phyloP scores from a whole-genome alignment of 2,797 vertebrate genomes.

The Micromesistius poutassou region DNA sequence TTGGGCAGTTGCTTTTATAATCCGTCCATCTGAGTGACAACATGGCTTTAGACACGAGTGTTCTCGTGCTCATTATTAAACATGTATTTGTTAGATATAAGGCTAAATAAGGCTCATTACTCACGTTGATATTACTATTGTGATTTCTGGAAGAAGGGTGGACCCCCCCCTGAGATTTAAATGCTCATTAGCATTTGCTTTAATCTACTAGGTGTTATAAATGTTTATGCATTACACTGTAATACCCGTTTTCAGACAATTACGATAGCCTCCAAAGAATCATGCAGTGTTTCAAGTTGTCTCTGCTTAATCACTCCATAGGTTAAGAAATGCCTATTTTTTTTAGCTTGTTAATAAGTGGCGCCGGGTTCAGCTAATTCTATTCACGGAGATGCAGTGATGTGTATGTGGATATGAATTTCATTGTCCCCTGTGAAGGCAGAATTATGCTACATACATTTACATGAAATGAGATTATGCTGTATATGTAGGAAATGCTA shows the following conservation, averaged over 20 bases:
- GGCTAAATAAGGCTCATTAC: too few species aligned
- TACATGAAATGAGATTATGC: conserved; percentile 22
- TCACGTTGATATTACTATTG: neutral
- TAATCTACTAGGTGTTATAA: neutral
- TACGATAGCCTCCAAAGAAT: neutral
- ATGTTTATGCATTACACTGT: neutral
- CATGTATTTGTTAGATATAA: neutral
- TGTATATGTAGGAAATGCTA: conserved; percentile 24
- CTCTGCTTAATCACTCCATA: conserved; percentile 48
- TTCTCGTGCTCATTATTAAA: neutral
- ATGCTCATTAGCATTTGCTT: neutral
- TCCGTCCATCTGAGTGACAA: neutral
- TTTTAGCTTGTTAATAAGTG: conserved; percentile 45
- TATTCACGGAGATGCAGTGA: conserved; percentile 32
- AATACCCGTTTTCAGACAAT: neutral
- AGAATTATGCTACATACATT: conserved; percentile 33
- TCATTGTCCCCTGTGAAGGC: conserved; percentile 29
- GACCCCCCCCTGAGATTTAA: neutral
- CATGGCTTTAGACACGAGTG: too few species aligned
- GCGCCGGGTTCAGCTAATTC: conserved; percentile 47
- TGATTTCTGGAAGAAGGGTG: neutral
- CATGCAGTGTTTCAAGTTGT: neutral
- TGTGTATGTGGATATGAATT: conserved; percentile 35
- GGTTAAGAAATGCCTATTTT: conserved; percentile 37
- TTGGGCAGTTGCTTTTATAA: conserved; percentile 56